Evolutionary conservation across 2,888 invertebrate genomes (phyloP), one percentile per base, ranked within the genome.

Genomic region (Alitta virens): DNA sequence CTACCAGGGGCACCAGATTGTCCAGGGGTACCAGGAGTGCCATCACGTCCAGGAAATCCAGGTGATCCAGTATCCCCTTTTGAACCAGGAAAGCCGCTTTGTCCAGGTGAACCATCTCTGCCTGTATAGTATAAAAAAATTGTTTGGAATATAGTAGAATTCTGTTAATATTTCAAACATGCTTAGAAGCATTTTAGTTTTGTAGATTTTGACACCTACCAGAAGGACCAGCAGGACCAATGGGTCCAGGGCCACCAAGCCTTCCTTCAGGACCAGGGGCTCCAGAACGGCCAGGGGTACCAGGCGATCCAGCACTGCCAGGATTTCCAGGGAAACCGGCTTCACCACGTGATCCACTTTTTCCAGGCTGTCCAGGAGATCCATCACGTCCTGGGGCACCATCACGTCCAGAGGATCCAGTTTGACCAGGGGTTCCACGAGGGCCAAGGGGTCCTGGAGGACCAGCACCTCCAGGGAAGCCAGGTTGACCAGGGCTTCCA

Each of bases 371-470:
- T 12, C 46, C 46, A 18, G 46, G n/a, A n/a, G 21, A 21, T 12
- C 46, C 46, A n/a, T 18, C n/a, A 46, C 18, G 46, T 21, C 46
- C 46, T 5, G 46, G 46, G 18, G 5, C n/a, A 16, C 46, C 46
- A 46, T n/a, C 46, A 5, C 46, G 5, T 46, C 46, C 56, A 18
- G 23, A 18, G 18, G n/a, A 18, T 18, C 58, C 61, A 40, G 57
- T 26, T 24, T 12, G 5, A 12, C 33, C 33, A 33, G 33, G 33
- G 5, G 49, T 56, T n/a, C 62, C 62, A 46, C 14, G 43, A 18
- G 51, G 25, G 25, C 58, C 25, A 2, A 3, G 16, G 5, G 58
- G 65, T 12, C 63, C 63, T 42, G 3, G 5, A 5, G 21, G n/a
- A 46, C 46, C 46, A 46, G 46, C 9, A 21, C 21, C n/a, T 18